Percentiles rank a stretch among this genome's conserved stretches.
These are phyloP conservation scores for Raja brachyura DNA, from an alignment of 2,113 vertebrate genomes.

Conservation along the genomic window DNA sequence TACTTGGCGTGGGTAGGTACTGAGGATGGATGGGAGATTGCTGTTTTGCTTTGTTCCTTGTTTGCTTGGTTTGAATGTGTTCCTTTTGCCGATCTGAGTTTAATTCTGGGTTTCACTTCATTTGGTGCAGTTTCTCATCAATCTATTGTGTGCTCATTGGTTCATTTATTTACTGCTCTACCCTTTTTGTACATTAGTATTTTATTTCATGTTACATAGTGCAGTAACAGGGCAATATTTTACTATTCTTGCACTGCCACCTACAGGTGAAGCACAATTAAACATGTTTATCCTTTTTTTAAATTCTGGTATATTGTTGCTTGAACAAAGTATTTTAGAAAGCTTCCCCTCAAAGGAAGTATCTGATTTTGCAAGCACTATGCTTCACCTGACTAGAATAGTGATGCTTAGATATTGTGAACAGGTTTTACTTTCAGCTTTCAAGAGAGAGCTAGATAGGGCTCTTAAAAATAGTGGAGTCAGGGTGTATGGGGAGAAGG, in stretches of 20 bases:
- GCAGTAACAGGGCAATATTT: background rate
- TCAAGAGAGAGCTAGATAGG: too few species aligned
- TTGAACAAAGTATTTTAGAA: background rate
- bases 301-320: background rate
- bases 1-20: background rate
- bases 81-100: background rate
- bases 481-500: too few species aligned
- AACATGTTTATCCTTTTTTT: background rate
- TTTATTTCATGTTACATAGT: background rate
- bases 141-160: background rate
- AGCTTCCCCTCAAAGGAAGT: background rate
- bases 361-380: background rate
- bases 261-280: background rate
- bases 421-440: background rate
- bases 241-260: conserved; percentile 3
- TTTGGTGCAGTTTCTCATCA: background rate
- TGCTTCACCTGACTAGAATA: background rate
- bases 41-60: too few species aligned
- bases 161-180: background rate
- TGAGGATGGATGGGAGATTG: background rate
- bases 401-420: background rate
- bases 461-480: too few species aligned
- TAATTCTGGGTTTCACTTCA: background rate
- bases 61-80: background rate
- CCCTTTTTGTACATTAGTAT: background rate